Evolutionary conservation across 2,888 invertebrate genomes (phyloP), one percentile per base, ranked within the genome.

Genomic region (Chaetogeoica ovagalla): DNA sequence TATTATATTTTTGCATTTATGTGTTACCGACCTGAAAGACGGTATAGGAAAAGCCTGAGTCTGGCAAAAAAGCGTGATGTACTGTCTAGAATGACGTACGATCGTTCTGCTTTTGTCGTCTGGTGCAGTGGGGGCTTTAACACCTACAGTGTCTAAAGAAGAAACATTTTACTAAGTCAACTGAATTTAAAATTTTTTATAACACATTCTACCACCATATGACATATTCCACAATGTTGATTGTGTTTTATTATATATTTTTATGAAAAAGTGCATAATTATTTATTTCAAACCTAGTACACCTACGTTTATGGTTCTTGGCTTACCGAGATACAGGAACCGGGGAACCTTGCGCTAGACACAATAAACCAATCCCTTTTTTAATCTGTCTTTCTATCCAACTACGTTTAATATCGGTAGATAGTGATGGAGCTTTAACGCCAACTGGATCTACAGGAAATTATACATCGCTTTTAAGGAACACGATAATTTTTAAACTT

Each of bases 21-120:
- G 30, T 30, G 39, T 19, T 69, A 82, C 82, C 74, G 87, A 89
- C 89, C 88, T 88, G 86, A 87, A 87, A 72, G 86, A 84, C 85
- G 92, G 92, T 85, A 91, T 89, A 71, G 92, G 92, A 86, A 89
- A 91, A 85, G 90, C 91, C 87, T 91, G 91, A 82, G 91, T 91
- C 85, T 91, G 91, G 87, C 92, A 92, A 82, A 91, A 89, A 83
- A 92, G 88, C 72, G 91, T 91, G 86, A 93, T 89, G 85, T 84
- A 84, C 71, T 85, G 84, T 0, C 84, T 84, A 55, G 71, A 79
- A 37, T 66, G 63, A 23, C 83, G 81, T 63, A 81, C 23, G 6
- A 82, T 82, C 30, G 81, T 79, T 71, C 81, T 75, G 72, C 83
- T 82, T 82, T 89, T 90, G 83, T 90, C 89, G 83, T 91, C 90